Evolutionary conservation across 2,113 vertebrate genomes (phyloP).

Genomic region (Mesitornis unicolor): DNA sequence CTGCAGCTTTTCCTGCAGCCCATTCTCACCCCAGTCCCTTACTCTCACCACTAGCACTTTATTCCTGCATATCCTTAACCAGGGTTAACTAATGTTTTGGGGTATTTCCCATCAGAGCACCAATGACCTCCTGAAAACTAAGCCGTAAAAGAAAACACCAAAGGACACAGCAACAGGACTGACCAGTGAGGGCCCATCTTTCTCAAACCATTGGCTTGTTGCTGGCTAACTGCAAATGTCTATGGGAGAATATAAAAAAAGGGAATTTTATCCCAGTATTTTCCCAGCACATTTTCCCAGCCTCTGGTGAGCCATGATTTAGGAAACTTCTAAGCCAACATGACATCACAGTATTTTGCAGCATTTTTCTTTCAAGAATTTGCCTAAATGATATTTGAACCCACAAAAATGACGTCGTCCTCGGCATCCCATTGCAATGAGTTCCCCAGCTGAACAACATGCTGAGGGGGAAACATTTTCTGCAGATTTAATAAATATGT

Average conservation of each 20-base stretch:
- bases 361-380: not conserved
- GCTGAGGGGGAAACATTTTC: not conserved
- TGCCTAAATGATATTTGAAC: not conserved
- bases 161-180: rapidly evolving
- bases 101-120: not conserved
- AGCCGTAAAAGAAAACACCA: not conserved
- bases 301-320: not conserved
- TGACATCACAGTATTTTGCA: not conserved
- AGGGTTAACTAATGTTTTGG: not conserved
- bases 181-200: not conserved
- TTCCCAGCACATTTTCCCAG: not conserved
- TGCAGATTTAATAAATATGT: not conserved
- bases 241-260: not conserved
- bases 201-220: not conserved
- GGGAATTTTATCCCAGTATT: not conserved
- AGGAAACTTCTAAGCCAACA: not conserved
- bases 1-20: not conserved
- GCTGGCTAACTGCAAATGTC: not conserved
- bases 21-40: not conserved
- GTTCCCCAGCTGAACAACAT: not conserved
- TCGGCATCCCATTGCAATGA: rapidly evolving
- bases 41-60: not conserved
- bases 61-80: not conserved
- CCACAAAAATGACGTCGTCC: not conserved
- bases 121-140: not conserved